Percentiles rank a stretch among this genome's conserved stretches.
phyloP scores from a whole-genome alignment of 2,888 invertebrate species.

The Nymphalis polychloros region DNA sequence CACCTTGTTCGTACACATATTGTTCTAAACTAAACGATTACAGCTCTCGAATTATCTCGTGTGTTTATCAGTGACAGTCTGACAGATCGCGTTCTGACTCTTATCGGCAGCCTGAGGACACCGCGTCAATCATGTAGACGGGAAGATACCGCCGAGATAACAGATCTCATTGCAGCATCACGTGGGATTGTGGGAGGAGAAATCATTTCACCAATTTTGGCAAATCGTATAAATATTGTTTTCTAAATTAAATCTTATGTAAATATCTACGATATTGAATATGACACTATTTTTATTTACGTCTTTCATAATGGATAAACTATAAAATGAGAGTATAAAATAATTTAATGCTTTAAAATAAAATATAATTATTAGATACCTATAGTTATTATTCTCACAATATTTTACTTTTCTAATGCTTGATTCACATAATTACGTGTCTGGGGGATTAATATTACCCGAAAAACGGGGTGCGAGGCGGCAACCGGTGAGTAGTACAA shows the following conservation, averaged over 20 bases:
- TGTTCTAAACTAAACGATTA: slow-evolving; percentile 14
- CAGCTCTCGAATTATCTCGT: slow-evolving; percentile 9
- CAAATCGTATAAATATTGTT: too few relatives aligned
- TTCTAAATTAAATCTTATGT: too few relatives aligned
- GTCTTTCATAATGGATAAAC: too few relatives aligned
- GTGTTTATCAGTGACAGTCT: slow-evolving; percentile 69
- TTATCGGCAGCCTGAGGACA: slow-evolving; percentile 59
- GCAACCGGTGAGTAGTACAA: too few relatives aligned
- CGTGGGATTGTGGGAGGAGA: slow-evolving; percentile 45
- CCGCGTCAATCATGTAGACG: slow-evolving; percentile 68
- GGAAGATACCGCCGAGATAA: slow-evolving; percentile 46
- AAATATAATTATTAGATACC: background rate
- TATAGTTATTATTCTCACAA: background rate
- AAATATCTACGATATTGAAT: too few relatives aligned
- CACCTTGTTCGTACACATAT: slow-evolving; percentile 35
- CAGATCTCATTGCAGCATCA: slow-evolving; percentile 47
- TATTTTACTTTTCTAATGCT: slow-evolving; percentile 5
- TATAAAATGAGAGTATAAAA: background rate
- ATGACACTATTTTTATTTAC: too few relatives aligned
- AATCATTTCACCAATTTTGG: background rate
- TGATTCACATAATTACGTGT: background rate
- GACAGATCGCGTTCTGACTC: slow-evolving; percentile 67
- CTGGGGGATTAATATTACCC: background rate
- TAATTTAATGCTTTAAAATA: too few relatives aligned
- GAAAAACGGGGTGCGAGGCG: background rate